These are phyloP conservation scores for Chymomyza procnemis DNA, from an alignment of 2,888 invertebrate genomes.

Conservation along the genomic window DNA sequence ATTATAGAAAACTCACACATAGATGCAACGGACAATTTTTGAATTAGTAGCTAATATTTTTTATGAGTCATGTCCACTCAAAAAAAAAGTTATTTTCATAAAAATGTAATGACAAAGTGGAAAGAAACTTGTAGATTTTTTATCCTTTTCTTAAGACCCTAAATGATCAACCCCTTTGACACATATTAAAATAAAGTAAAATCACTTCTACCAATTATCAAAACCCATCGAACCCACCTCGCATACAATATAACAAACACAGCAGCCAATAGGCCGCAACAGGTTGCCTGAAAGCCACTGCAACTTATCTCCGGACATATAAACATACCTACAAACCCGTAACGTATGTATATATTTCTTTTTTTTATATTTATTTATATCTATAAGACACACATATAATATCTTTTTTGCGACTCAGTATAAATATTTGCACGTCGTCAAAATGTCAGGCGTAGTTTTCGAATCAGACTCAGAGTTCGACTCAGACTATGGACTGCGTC, in stretches of 20 bases:
- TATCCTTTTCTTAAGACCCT: too few relatives aligned
- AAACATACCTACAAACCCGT: not conserved
- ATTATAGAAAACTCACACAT: too few relatives aligned
- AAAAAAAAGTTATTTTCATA: too few relatives aligned
- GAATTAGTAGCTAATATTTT: too few relatives aligned
- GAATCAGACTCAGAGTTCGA: not conserved
- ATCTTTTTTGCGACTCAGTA: slow-evolving; percentile 29
- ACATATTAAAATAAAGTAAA: too few relatives aligned
- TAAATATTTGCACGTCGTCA: slow-evolving; percentile 53
- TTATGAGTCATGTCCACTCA: too few relatives aligned
- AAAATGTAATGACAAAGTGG: too few relatives aligned
- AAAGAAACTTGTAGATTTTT: too few relatives aligned
- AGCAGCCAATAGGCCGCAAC: not conserved
- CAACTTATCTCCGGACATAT: not conserved
- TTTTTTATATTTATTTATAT: not conserved
- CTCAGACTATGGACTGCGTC: not conserved
- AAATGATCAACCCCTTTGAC: too few relatives aligned
- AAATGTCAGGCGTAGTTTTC: slow-evolving; percentile 57
- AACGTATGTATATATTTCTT: not conserved
- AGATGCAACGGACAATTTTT: too few relatives aligned
- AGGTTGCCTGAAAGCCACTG: not conserved
- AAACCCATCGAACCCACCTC: not conserved
- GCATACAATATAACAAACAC: not conserved
- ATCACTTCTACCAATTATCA: not conserved
- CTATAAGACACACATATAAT: not conserved